Base-by-base conservation (phyloP, 2,113 vertebrate species). In the Atractosteus spatula region DNA sequence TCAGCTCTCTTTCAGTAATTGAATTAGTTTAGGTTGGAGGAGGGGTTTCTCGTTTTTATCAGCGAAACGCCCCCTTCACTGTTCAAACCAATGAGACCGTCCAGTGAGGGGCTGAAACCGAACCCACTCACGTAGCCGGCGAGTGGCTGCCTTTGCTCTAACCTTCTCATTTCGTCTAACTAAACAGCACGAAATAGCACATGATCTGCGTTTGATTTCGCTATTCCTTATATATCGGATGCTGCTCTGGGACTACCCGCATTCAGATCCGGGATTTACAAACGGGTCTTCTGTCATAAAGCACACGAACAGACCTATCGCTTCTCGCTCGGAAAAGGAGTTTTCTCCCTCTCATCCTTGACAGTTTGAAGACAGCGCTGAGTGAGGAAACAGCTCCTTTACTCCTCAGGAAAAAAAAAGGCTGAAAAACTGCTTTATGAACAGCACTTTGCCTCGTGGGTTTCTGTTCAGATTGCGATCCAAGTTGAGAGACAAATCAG, bases 11-110 rank as follows among this genome's bases (percentile, higher is more conserved):
- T 83, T 74, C 62, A 7, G 85, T 93, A 96, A 98, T 94, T 96
- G 89, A 95, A 95, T 96, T 94, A 96, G 89, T 90, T 84, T 85
- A 89, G 88, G 89, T 94, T 92, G 87, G 78, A 81, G 90, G 91
- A 89, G 89, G 92, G 86, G 87, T 80, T 78, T 79, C 55, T 43
- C 69, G 1, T 4, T 75, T 81, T 79, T 75, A 82, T 86, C 85
- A 81, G 79, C 80, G 84, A 64, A 75, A 91, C 94, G 79, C 93
- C 95, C 88, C 88, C 91, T 80, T 90, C 86, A 86, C 83, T 86
- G 76, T 72, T 71, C 74, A 70, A 79, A 80, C 90, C 91, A 92
- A 89, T 91, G 81, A 76, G 74, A 80, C 79, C 62, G 12, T 77
- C 72, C 86, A 83, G 85, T 81, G 83, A 82, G 84, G 82, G 77